Base-by-base conservation (phyloP, 2,888 invertebrate species). In the Ectemnius lituratus region DNA sequence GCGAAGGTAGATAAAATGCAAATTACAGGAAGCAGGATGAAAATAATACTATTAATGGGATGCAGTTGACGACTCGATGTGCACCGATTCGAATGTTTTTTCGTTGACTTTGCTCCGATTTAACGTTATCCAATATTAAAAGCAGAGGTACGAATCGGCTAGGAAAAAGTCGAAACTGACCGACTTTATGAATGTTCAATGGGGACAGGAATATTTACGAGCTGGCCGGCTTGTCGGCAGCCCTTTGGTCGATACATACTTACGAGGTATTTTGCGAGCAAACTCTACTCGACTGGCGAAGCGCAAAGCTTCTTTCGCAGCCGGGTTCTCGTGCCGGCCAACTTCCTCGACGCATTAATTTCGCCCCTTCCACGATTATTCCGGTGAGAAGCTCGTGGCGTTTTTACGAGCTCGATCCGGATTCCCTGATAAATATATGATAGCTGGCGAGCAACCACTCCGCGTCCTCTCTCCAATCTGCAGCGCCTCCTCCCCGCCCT, bases 111-210 rank as follows among this genome's bases (percentile, higher is more conserved):
- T 18, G 16, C 45, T 45, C 45, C 57, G 27, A 20, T 58, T 27
- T n/a, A 49, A 59, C 63, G 60, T 62, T 58, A 49, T 65, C 45
- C 64, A 49, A 52, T 62, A 49, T 62, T 65, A 64, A 63, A 70
- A 62, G 37, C 62, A 14, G 64, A 46, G 14, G 49, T 14, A 45
- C 20, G n/a, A 18, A 28, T 52, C 46, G 23, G 60, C 14, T 45
- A 63, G 57, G 71, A 76, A 75, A 76, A 62, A 70, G 67, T 67
- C 73, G 69, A 49, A 49, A 65, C 71, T 77, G 59, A 63, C 57
- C 37, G 45, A 78, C 67, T 80, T 80, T 80, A 75, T 80, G 80
- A 80, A 80, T 80, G 78, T 80, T 80, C 80, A 80, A 81, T 79
- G 78, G 77, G 75, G 37, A 80, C 73, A 69, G 73, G 76, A 81